phyloP scores from a whole-genome alignment of 2,888 invertebrate genomes.

The Labia minor region DNA sequence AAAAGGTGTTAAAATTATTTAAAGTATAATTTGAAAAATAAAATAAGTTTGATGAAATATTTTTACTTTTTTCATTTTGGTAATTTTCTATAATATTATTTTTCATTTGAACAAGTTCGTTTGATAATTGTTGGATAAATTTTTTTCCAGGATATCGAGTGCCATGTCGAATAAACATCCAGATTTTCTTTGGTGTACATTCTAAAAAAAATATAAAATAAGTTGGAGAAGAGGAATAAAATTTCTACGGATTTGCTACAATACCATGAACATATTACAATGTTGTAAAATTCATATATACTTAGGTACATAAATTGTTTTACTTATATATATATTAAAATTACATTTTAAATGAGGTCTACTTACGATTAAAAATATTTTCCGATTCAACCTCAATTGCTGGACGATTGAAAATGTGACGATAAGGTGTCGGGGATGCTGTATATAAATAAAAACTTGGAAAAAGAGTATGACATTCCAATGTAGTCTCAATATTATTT shows the following conservation, averaged over 20 bases:
- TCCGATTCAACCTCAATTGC: not conserved
- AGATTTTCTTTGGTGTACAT: constrained; percentile 55
- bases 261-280: too few relatives aligned
- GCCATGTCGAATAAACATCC: constrained; percentile 68
- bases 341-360: too few relatives aligned
- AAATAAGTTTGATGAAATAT: too few relatives aligned
- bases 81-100: constrained; percentile 44
- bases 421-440: not conserved
- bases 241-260: too few relatives aligned
- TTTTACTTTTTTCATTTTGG: constrained; percentile 41
- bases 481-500: not conserved
- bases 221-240: too few relatives aligned
- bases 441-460: not conserved
- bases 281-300: too few relatives aligned
- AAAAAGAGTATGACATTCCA: not conserved
- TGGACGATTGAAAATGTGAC: not conserved
- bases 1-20: not conserved
- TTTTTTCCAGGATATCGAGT: constrained; percentile 57
- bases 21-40: not conserved
- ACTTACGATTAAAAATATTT: too few relatives aligned
- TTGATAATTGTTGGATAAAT: constrained; percentile 44
- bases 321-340: too few relatives aligned
- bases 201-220: constrained; percentile 36
- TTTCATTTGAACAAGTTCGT: constrained; percentile 43
- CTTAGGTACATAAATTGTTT: too few relatives aligned